Evolutionary conservation across 2,797 vertebrate genomes (phyloP), one percentile per base, ranked within the genome.

Genomic region (Sebastiscus tertius): DNA sequence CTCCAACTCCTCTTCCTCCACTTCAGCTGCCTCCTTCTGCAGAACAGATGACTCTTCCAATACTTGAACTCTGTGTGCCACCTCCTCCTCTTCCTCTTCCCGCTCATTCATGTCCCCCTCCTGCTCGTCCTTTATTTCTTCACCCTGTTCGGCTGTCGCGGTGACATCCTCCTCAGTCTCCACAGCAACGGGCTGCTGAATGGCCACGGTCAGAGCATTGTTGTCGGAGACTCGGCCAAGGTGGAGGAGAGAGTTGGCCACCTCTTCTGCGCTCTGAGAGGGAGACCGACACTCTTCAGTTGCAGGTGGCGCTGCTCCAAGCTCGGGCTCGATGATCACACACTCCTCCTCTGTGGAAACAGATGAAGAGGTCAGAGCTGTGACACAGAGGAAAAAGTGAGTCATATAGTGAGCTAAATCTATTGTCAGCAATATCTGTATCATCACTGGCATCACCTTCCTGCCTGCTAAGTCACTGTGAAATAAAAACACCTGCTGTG

Each of bases 211-310:
- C 2, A 77, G 74, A 75, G 84, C 67, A 58, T 39, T 64, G 80
- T 62, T 77, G 82, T 52, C 8, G 59, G 87, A 88, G 67, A 96
- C 93, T 86, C 94, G 95, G 87, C 97, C 96, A 78, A 98, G 93
- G 91, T 98, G 96, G 26, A 98, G 95, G 80, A 98, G 96, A 62
- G 98, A 98, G 87, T 96, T 96, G 81, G 97, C 97, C 11, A 97
- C 96, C 34, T 94, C 93, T 29, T 93, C 81, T 0, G 80, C 20
- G 10, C 95, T 95, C 86, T 74, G 89, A 22, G 87, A 82, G 22
- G 85, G 72, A 54, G 83, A 77, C 20, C n/a, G 78, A 26, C 46
- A 56, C 62, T 88, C 83, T 77, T 77, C 16, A 8, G 71, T 71
- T 34, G 86, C 87, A 66, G 91, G 83, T 27, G 92, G 88, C 26